Evolutionary conservation across 2,888 invertebrate species (phyloP), one percentile per base, ranked within the genome.

Genomic region (Caradrina clavipalpis): DNA sequence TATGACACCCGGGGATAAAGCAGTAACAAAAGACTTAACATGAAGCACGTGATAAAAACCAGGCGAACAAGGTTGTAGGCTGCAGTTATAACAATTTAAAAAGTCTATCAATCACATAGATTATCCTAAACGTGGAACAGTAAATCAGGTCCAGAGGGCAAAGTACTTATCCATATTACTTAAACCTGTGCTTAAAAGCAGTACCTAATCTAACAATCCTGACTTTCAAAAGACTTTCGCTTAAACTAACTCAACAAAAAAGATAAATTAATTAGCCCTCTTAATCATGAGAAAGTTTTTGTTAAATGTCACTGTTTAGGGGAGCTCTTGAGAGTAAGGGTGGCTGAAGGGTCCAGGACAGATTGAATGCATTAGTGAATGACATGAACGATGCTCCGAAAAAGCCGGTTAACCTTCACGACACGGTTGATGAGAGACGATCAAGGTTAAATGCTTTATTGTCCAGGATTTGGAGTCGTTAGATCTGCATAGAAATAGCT

Each of bases 321-420:
- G 26, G 26, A 31, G 22, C 45, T 50, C 47, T 73, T 47, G 31
- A 35, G n/a, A 53, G 21, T 11, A 51, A 22, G 51, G 26, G 35
- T 19, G 60, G 21, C 15, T 58, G 22, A 57, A 53, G 42, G 49
- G 35, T 49, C 57, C 10, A 4, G 31, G 60, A 78, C 45, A 31
- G 56, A 78, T 75, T 61, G 54, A 31, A 78, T 78, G 76, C 78
- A 78, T 78, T 73, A 61, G 73, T n/a, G 61, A 76, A 54, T 58
- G 75, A 73, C 66, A 58, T 66, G 76, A 78, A 65, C 11, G 26
- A 78, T 42, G 50, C 39, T 66, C 1, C 15, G 31, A 66, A 73
- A 76, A 61, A 39, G 13, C 21, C n/a, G 15, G 35, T 49, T 66
- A 10, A 65, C 75, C 73, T 72, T 63, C 50, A 31, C 2, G 22